Conservation (phyloP, 2,113 vertebrate species). For the Anarrhichthys ocellatus region DNA sequence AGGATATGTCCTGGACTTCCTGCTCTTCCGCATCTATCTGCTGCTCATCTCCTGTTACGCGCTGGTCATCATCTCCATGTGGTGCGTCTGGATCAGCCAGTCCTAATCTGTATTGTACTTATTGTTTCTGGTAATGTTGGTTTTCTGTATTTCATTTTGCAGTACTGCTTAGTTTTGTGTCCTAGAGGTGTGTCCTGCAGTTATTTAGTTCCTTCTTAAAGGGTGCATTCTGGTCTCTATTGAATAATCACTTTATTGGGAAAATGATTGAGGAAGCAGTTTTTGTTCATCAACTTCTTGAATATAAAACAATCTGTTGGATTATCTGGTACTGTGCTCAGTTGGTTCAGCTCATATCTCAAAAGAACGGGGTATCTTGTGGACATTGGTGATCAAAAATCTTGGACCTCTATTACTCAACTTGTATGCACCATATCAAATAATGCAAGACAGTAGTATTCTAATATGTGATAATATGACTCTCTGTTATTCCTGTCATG, state of each 20-base stretch:
- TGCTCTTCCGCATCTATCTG: constrained; percentile 86
- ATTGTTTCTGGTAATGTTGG: background rate
- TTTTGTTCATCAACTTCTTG: background rate
- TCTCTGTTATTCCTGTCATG: background rate
- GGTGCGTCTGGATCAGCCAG: constrained; percentile 86
- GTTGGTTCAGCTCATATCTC: no score
- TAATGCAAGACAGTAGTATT: background rate
- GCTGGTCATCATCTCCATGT: constrained; percentile 85
- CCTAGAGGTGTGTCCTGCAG: background rate
- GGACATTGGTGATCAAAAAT: background rate
- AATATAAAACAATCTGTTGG: background rate
- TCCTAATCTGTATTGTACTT: constrained; percentile 34
- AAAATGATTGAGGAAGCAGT: background rate
- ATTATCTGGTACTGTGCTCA: background rate
- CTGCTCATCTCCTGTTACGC: constrained; percentile 84
- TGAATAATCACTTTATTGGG: background rate
- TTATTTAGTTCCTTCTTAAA: background rate
- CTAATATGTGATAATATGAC: background rate
- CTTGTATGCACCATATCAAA: background rate
- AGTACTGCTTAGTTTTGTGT: background rate
- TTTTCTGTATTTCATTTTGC: background rate
- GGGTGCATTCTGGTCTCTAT: background rate
- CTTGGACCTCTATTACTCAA: background rate
- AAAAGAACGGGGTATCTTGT: no score
- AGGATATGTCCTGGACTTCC: constrained; percentile 85